These are phyloP conservation scores for Montipora efflorescens DNA, from an alignment of 64 coral and sea anemone genomes.

Conservation along the genomic window DNA sequence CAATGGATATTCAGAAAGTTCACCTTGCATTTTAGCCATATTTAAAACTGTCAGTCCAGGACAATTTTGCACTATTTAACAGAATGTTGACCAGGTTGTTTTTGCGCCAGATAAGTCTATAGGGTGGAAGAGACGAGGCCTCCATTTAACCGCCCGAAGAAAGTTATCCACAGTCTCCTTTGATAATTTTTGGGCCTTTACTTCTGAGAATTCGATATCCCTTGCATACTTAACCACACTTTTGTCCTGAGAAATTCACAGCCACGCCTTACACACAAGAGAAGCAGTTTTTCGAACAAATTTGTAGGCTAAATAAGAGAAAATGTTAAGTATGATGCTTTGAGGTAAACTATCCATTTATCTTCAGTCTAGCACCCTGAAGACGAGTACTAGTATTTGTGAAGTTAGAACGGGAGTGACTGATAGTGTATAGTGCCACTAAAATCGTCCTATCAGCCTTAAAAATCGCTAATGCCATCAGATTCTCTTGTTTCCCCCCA, in stretches of 20 bases:
- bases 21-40: not conserved
- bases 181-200: not conserved
- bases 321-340: not conserved
- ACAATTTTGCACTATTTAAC: not conserved
- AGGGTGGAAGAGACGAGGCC: not conserved
- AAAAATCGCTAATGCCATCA: not conserved
- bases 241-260: not conserved
- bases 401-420: not conserved
- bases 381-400: not conserved
- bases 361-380: not conserved
- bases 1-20: not conserved
- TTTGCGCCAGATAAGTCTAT: too few species aligned
- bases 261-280: not conserved
- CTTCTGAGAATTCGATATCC: not conserved
- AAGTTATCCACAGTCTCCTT: not conserved
- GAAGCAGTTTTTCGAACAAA: not conserved
- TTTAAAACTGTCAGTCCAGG: not conserved
- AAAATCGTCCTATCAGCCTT: not conserved
- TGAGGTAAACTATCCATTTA: not conserved
- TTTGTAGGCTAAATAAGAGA: not conserved
- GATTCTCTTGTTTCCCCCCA: not conserved
- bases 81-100: not conserved
- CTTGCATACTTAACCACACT: not conserved
- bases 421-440: not conserved
- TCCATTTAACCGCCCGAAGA: not conserved